Percentiles rank a stretch among this genome's conserved stretches.
These are phyloP conservation scores for Nycticorax nycticorax DNA, from an alignment of 2,113 vertebrate species.

Conservation along the genomic window DNA sequence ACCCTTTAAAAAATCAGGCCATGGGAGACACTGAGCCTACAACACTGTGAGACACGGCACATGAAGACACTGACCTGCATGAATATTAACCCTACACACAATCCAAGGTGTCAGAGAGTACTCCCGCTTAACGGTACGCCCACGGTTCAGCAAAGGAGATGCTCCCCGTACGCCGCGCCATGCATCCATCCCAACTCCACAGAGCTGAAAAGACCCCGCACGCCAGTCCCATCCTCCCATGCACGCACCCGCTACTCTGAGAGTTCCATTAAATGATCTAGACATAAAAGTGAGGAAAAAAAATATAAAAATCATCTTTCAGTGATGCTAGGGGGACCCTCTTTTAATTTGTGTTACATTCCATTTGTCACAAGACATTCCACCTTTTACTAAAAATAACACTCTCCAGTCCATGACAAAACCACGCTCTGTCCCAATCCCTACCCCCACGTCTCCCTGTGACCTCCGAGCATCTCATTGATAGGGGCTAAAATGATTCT, in stretches of 20 bases:
- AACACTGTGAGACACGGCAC: not conserved
- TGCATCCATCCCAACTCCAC: not conserved
- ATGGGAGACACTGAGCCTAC: not conserved
- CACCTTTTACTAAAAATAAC: not conserved
- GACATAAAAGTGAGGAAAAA: not conserved
- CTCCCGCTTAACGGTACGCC: not conserved
- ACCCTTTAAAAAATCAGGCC: not conserved
- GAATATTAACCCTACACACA: not conserved
- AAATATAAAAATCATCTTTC: not conserved
- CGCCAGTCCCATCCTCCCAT: not conserved
- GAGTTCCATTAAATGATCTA: not conserved
- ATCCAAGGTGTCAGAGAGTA: no score
- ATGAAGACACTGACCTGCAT: not conserved
- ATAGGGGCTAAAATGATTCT: not conserved
- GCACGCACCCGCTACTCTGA: not conserved
- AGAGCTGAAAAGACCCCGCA: not conserved
- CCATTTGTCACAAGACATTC: not conserved
- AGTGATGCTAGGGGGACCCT: not conserved
- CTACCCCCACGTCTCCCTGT: not conserved
- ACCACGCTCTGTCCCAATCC: not conserved
- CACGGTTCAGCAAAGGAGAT: not conserved
- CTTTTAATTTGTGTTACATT: not conserved
- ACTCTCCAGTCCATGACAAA: not conserved
- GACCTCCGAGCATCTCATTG: not conserved
- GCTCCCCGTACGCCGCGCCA: accelerated